Evolutionary conservation across 2,113 vertebrate genomes (phyloP).

Genomic region (Heterotilapia buettikoferi): DNA sequence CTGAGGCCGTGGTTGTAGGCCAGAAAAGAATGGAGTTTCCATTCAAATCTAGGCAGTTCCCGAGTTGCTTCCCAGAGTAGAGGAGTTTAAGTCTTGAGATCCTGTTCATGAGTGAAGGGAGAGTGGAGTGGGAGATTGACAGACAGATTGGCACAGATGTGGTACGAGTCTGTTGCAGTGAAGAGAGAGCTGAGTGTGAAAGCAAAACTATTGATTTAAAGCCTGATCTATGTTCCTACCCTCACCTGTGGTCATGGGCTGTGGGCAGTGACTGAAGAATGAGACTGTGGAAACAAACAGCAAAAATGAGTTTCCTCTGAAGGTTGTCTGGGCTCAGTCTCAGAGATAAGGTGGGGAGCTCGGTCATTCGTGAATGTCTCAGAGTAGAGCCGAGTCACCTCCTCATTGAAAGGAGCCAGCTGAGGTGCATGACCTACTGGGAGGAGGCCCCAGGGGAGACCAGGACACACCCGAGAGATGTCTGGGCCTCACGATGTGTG

Average conservation of each 20-base stretch:
- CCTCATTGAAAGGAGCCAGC: not conserved
- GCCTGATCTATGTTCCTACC: not conserved
- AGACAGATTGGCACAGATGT: not conserved
- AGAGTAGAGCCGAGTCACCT: not conserved
- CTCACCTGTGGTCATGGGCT: not conserved
- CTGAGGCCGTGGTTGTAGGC: not conserved
- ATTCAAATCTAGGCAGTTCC: not conserved
- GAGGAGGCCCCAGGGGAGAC: not conserved
- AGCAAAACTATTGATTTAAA: not conserved
- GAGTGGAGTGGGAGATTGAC: not conserved
- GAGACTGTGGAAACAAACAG: not conserved
- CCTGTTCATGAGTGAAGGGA: rapidly evolving
- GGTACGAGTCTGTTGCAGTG: not conserved
- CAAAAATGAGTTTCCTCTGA: not conserved
- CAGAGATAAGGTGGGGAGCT: not conserved
- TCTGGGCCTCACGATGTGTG: rapidly evolving
- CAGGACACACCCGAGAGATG: not conserved
- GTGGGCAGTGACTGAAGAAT: not conserved
- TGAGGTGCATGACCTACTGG: not conserved
- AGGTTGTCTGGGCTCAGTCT: not conserved
- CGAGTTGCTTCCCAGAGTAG: not conserved
- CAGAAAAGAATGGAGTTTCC: not conserved
- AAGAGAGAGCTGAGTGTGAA: not conserved
- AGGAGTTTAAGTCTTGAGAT: not conserved
- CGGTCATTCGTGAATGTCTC: not conserved